Conservation (phyloP, 1,140 invertebrate species). For the Pararge aegeria region DNA sequence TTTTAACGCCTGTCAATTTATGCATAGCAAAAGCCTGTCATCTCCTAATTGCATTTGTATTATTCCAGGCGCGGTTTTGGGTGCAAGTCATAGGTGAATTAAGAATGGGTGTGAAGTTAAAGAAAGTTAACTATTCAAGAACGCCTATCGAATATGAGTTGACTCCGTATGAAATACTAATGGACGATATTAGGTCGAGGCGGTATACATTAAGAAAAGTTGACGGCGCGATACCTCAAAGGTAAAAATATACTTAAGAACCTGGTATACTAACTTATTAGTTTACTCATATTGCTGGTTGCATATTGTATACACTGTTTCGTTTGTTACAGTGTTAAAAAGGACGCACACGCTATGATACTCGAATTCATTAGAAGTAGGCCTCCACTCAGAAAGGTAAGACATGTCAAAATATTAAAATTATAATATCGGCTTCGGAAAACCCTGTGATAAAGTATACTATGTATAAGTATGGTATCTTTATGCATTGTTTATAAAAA, state of each 20-base stretch:
- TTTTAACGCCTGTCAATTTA: conserved; percentile 12
- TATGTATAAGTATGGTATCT: too few species aligned
- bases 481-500: too few species aligned
- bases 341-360: conserved; percentile 96
- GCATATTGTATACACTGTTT: conserved; percentile 15
- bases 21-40: conserved; percentile 14
- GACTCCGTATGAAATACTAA: conserved; percentile 98
- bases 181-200: conserved; percentile 96
- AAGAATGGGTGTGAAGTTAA: conserved; percentile 92
- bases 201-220: conserved; percentile 92
- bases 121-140: conserved; percentile 89
- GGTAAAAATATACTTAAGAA: conserved; percentile 24
- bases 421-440: too few species aligned
- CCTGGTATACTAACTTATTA: background rate
- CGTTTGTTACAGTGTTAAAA: conserved; percentile 85
- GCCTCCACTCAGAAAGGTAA: conserved; percentile 95
- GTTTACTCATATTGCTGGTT: too few species aligned
- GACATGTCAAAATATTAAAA: conserved; percentile 25
- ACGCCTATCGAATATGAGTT: conserved; percentile 93
- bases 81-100: conserved; percentile 95
- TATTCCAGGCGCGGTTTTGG: conserved; percentile 93
- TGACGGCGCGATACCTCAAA: conserved; percentile 89
- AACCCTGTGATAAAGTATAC: too few species aligned
- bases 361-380: conserved; percentile 97
- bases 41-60: conserved; percentile 28